These are phyloP conservation scores for Lycaon pictus DNA, from an alignment of 2,113 vertebrate species.

Conservation along the genomic window DNA sequence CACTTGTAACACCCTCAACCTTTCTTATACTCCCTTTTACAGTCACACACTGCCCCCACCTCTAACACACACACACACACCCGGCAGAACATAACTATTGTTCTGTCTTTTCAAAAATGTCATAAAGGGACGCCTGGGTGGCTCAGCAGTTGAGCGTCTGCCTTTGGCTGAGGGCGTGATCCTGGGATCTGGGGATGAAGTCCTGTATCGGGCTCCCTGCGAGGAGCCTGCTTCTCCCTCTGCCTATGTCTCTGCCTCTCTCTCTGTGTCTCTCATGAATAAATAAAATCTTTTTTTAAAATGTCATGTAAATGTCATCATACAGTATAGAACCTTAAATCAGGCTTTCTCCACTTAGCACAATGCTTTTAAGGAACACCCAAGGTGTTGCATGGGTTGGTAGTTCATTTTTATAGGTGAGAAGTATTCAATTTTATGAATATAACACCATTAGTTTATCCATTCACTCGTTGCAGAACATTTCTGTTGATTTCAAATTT, in stretches of 20 bases:
- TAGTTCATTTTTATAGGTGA: not conserved
- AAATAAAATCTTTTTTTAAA: too few relatives aligned
- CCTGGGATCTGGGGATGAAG: too few relatives aligned
- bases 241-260: too few relatives aligned
- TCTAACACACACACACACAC: not conserved
- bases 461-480: not conserved
- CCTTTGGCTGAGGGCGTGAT: too few relatives aligned
- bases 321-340: not conserved
- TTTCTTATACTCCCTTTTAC: not conserved
- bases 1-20: not conserved
- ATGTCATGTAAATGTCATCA: not conserved
- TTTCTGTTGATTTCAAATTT: not conserved
- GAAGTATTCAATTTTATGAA: not conserved
- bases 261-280: too few relatives aligned
- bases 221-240: too few relatives aligned
- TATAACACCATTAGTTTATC: not conserved
- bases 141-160: too few relatives aligned
- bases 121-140: too few relatives aligned
- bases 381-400: not conserved
- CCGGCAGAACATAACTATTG: not conserved
- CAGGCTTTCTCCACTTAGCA: not conserved
- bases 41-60: not conserved
- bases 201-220: too few relatives aligned
- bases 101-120: slow-evolving; percentile 14
- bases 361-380: not conserved